Base-by-base conservation (phyloP, 2,797 vertebrate species). In the Amblyopsis hoosieri region DNA sequence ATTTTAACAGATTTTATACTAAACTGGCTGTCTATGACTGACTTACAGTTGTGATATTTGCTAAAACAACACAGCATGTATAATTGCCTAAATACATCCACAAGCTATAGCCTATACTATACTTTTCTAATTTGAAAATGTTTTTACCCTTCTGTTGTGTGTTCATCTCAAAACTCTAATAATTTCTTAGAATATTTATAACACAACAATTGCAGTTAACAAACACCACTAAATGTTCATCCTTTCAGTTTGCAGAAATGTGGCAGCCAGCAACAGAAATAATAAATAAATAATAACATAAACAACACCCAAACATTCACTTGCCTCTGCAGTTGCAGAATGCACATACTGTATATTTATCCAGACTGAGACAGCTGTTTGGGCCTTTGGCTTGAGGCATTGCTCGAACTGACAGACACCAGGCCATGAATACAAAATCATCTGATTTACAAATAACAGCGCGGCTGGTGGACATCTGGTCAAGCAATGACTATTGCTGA, bases 381-480 rank as follows among this genome's bases (percentile, higher is more conserved):
- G 49, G 45, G 17, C 52, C 61, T 81, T 78, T 79, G 81, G 80
- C 83, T 87, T 1, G 60, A 79, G 83, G 89, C 82, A 66, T 46
- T 79, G 76, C 81, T 77, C 63, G 77, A 82, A 87, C 81, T 79
- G 85, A 70, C 74, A 53, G 75, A 63, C 62, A 56, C 62, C 23
- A 52, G 57, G 19, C 67, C 82, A 80, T 89, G 84, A 90, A 87
- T 88, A 86, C 79, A 42, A 82, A 83, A 82, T 83, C 47, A 71
- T 64, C 78, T 80, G 76, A 86, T 80, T 79, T 57, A 86, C 60
- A 23, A 66, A 69, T 65, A 87, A 69, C 64, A 48, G 64, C 74
- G 65, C 5, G 67, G 69, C 72, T 72, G 76, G 69, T 62, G 76
- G 85, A 87, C 88, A 88, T 87, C 85, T 89, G 87, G 79, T 81